Base-by-base conservation (phyloP, 1,140 invertebrate species). In the Cyrtorhinus lividipennis region DNA sequence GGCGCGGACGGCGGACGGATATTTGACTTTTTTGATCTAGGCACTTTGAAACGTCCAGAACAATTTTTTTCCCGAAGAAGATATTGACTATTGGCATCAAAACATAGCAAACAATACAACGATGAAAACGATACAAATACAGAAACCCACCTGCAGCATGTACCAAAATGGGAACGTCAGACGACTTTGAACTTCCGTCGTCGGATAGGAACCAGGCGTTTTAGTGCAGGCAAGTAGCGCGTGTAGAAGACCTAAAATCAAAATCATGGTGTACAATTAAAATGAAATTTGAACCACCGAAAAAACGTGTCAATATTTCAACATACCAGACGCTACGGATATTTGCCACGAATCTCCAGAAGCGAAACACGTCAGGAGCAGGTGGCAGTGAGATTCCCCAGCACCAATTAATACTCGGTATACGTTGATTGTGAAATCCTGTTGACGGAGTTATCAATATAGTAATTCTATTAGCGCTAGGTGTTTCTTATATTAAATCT, bases 81-180 rank as follows among this genome's bases (percentile, higher is more conserved):
- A n/a, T n/a, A n/a, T n/a, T n/a, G 30, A 15, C 5, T 38, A 38
- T 38, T 38, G 30, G 30, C 5, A 38, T 38, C 30, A 8, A 15
- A 38, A 5, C 15, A 38, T 38, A 5, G 15, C 5, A 15, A 38
- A 38, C 30, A 15, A 15, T 38, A 38, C 15, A 8, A 38, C 30
- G 30, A 38, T 38, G 30, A 38, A 38, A 5, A 5, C 5, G 15
- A 15, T 8, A 8, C 15, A 38, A 8, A 8, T 5, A 8, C 5
- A 38, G 5, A 38, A 27, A 25, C 38, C 58, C 72, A 85, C 84
- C 78, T 95, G 91, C 27, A 95, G 74, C 56, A 85, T 83, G 72
- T 89, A 95, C 92, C 92, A 96, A 73, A 95, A 91, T 0, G 86
- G 84, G 73, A 95, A 86, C 0, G 90, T 81, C 66, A 92, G 78